A percentile compares a stretch with the other conserved stretches of the same genome.
phyloP scores from a whole-genome alignment of 2,888 invertebrate species.

The Polia nebulosa region DNA sequence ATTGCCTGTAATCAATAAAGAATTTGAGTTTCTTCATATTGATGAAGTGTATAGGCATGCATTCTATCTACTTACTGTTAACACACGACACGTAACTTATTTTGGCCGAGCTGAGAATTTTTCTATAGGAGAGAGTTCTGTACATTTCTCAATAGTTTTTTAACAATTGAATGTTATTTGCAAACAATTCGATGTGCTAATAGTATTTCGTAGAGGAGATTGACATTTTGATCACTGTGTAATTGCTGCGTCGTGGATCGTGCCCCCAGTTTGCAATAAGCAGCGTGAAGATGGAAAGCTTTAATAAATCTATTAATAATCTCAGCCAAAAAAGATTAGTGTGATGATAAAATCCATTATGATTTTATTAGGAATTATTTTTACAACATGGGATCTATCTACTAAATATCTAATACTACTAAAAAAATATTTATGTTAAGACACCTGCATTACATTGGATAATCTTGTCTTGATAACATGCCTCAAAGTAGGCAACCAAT shows the following conservation, averaged over 20 bases:
- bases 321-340: slow-evolving; percentile 34
- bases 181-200: slow-evolving; percentile 21
- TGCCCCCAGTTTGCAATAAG: slow-evolving; percentile 23
- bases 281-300: slow-evolving; percentile 23
- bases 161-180: slow-evolving; percentile 11
- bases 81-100: slow-evolving; percentile 44
- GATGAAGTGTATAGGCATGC: slow-evolving; percentile 41
- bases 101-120: slow-evolving; percentile 29
- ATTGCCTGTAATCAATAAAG: slow-evolving; percentile 92
- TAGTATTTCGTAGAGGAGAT: slow-evolving; percentile 8
- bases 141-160: slow-evolving; percentile 1
- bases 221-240: slow-evolving; percentile 10
- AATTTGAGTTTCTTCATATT: slow-evolving; percentile 22
- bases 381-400: slow-evolving; percentile 13
- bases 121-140: neutral
- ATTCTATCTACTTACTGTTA: slow-evolving; percentile 34
- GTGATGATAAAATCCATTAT: neutral
- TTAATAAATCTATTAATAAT: slow-evolving; percentile 6
- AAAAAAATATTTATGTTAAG: slow-evolving; percentile 39
- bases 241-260: slow-evolving; percentile 10
- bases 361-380: neutral
- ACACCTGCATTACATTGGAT: slow-evolving; percentile 17
- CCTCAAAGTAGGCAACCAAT: neutral
- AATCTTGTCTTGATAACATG: neutral
- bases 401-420: slow-evolving; percentile 29